Percentiles rank a stretch among this genome's conserved stretches.
Evolutionary conservation across 2,888 invertebrate genomes (phyloP).

Genomic region (Leptinotarsa rubiginosa): DNA sequence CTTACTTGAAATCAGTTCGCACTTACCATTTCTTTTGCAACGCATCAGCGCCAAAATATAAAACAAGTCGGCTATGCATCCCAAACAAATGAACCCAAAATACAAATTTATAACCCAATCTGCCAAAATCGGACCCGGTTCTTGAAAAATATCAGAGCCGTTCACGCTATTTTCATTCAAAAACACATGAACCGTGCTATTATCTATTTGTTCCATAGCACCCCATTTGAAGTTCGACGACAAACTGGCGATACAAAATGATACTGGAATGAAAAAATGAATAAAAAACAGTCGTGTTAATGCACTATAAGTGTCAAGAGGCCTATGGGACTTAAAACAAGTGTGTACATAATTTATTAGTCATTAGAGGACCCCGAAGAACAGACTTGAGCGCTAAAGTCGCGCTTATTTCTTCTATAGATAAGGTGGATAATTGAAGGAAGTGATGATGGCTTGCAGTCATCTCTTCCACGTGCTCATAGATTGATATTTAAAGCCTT

Average conservation of each 20-base stretch:
- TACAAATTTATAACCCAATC: conserved; percentile 54
- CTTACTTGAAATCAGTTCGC: not conserved
- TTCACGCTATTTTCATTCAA: conserved; percentile 30
- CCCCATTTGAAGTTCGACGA: conserved; percentile 27
- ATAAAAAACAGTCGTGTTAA: conserved; percentile 39
- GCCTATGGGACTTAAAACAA: conserved; percentile 26
- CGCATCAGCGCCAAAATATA: conserved; percentile 64
- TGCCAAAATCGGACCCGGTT: conserved; percentile 35
- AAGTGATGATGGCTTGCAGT: not conserved
- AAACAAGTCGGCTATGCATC: conserved; percentile 53
- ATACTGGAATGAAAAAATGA: conserved; percentile 35
- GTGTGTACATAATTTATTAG: conserved; percentile 20
- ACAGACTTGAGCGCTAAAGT: not conserved
- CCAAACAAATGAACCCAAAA: conserved; percentile 53
- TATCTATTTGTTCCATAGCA: conserved; percentile 30
- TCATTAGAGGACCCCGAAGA: conserved; percentile 6
- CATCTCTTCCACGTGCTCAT: not conserved
- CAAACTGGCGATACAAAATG: conserved; percentile 25
- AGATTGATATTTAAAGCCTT: conserved; percentile 22
- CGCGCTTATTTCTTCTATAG: not conserved
- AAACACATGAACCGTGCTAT: conserved; percentile 27
- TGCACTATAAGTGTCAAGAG: conserved; percentile 35
- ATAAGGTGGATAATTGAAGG: conserved; percentile 6
- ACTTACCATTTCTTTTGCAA: conserved; percentile 68
- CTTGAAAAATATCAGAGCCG: conserved; percentile 30